phyloP scores from a whole-genome alignment of 2,888 invertebrate genomes.

The Asteroscopus sphinx region DNA sequence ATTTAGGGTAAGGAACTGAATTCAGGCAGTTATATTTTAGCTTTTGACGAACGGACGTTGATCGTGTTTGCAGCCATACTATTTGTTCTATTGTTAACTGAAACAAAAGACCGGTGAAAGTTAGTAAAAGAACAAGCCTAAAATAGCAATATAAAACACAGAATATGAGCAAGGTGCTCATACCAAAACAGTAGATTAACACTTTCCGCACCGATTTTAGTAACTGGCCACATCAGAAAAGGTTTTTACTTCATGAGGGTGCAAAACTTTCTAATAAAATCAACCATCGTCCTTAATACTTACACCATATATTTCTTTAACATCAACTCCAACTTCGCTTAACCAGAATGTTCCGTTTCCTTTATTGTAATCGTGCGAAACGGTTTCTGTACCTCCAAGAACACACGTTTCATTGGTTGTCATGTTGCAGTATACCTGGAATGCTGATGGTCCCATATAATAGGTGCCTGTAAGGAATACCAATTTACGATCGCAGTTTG shows the following conservation, averaged over 20 bases:
- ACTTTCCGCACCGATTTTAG: too few species aligned
- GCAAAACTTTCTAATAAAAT: too few species aligned
- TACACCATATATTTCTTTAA: conserved; percentile 18
- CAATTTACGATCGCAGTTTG: too few species aligned
- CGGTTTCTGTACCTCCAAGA: neutral
- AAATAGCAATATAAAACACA: too few species aligned
- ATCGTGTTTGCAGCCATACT: conserved; percentile 48
- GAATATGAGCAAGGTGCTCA: too few species aligned
- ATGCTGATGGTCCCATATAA: conserved; percentile 9
- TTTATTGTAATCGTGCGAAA: neutral
- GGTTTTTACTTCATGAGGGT: too few species aligned
- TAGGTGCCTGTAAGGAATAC: neutral
- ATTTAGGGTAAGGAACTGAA: conserved; percentile 39
- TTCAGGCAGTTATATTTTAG: conserved; percentile 59
- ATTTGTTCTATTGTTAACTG: conserved; percentile 29
- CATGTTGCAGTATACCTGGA: conserved; percentile 25
- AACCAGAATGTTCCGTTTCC: conserved; percentile 31
- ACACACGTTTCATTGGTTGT: conserved; percentile 27
- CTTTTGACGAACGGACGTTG: conserved; percentile 45
- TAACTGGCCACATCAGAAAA: too few species aligned
- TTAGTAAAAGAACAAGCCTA: too few species aligned
- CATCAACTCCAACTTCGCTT: conserved; percentile 18
- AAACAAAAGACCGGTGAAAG: neutral
- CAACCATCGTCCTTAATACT: neutral
- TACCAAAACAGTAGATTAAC: too few species aligned